phyloP scores from a whole-genome alignment of 1,140 invertebrate species.

The Scaptomyza graminum region DNA sequence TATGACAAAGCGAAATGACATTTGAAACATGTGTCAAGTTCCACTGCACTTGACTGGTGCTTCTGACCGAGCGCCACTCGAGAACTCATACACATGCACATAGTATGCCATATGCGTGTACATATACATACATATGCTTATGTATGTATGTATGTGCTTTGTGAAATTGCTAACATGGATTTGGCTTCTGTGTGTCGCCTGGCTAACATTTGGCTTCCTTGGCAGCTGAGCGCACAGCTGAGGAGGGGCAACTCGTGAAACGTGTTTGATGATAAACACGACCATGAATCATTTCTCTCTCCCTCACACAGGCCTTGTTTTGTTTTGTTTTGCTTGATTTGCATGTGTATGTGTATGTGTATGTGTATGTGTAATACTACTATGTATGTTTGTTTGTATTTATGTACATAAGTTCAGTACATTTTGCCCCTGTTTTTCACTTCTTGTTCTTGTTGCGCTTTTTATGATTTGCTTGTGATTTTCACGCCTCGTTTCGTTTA shows the following conservation, averaged over 20 bases:
- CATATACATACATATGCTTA: not conserved
- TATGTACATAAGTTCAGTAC: constrained; percentile 13
- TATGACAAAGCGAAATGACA: constrained; percentile 53
- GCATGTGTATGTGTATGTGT: constrained; percentile 68
- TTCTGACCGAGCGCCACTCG: not conserved
- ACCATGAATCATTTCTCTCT: constrained; percentile 72
- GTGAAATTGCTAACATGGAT: constrained; percentile 32
- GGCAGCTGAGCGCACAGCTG: constrained; percentile 47
- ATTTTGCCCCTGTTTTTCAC: constrained; percentile 10
- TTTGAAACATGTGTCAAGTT: constrained; percentile 78
- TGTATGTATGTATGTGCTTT: constrained; percentile 1
- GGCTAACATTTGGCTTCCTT: constrained; percentile 62
- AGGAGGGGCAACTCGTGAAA: constrained; percentile 62
- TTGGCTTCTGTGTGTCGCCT: constrained; percentile 60
- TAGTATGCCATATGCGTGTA: constrained; percentile 16
- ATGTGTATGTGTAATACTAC: constrained; percentile 34
- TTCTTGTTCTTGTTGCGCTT: constrained; percentile 69
- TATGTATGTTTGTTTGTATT: constrained; percentile 13
- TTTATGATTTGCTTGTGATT: constrained; percentile 78
- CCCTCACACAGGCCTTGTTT: constrained; percentile 10
- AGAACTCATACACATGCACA: constrained; percentile 6
- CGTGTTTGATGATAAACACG: constrained; percentile 81
- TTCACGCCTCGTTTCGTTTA: constrained; percentile 76
- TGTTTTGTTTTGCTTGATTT: constrained; percentile 69
- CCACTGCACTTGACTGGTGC: constrained; percentile 58